Percentiles rank a stretch among this genome's conserved stretches.
phyloP scores from a whole-genome alignment of 2,888 invertebrate species.

The Drosophila austrosaltans region DNA sequence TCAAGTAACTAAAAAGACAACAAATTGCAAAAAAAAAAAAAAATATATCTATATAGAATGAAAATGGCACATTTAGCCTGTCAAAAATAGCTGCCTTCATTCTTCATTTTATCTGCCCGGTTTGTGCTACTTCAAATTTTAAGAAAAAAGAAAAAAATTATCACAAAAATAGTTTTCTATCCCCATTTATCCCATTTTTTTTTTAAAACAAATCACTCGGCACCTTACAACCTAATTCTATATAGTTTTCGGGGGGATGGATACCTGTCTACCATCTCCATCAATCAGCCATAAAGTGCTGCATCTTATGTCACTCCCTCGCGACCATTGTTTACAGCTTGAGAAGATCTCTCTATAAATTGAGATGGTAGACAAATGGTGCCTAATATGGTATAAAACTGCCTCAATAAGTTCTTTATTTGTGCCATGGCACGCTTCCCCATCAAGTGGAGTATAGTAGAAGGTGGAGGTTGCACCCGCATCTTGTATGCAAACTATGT shows the following conservation, averaged over 20 bases:
- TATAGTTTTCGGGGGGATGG: background rate
- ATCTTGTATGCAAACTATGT: constrained; percentile 33
- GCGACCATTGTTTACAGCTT: constrained; percentile 32
- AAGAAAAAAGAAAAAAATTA: constrained; percentile 20
- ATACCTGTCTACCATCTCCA: constrained; percentile 36
- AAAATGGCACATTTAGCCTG: constrained; percentile 33
- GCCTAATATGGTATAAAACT: constrained; percentile 34
- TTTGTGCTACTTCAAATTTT: constrained; percentile 34
- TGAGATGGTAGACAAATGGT: constrained; percentile 16
- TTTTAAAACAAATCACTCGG: constrained; percentile 33
- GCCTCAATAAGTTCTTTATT: constrained; percentile 55
- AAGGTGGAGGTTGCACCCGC: constrained; percentile 36
- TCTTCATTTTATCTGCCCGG: constrained; percentile 33
- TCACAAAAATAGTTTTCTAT: constrained; percentile 2
- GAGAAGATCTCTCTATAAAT: constrained; percentile 8
- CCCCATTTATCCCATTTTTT: constrained; percentile 8
- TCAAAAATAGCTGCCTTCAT: constrained; percentile 34
- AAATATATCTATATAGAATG: background rate
- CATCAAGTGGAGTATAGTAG: constrained; percentile 14
- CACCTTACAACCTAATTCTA: constrained; percentile 12
- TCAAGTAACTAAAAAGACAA: constrained; percentile 17
- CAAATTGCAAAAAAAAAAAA: constrained; percentile 3
- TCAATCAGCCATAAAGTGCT: constrained; percentile 21
- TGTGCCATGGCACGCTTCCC: constrained; percentile 37
- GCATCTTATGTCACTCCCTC: constrained; percentile 30